phyloP scores from a whole-genome alignment of 1,140 invertebrate genomes.

The Fopius arisanus region DNA sequence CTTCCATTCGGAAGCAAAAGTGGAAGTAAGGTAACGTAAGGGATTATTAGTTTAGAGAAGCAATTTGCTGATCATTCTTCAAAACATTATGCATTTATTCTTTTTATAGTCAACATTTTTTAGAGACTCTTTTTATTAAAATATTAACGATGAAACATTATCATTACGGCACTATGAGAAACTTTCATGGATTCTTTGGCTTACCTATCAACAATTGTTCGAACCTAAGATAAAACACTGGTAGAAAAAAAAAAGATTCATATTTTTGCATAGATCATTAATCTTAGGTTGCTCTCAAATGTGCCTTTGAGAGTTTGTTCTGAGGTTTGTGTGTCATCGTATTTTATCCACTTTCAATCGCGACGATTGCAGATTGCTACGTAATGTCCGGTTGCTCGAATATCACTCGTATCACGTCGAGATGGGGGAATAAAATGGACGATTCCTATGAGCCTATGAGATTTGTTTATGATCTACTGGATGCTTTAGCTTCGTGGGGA shows the following conservation, averaged over 20 bases:
- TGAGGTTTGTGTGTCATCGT: not conserved
- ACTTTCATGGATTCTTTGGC: too few relatives aligned
- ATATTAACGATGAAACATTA: too few relatives aligned
- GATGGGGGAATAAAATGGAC: not conserved
- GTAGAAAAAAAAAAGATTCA: not conserved
- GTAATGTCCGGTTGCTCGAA: not conserved
- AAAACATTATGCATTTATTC: too few relatives aligned
- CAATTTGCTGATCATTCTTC: too few relatives aligned
- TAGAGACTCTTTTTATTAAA: too few relatives aligned
- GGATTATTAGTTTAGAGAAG: too few relatives aligned
- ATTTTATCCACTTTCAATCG: not conserved
- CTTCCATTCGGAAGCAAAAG: too few relatives aligned
- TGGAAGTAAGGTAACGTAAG: too few relatives aligned
- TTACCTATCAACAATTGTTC: too few relatives aligned
- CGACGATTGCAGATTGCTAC: not conserved
- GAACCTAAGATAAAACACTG: too few relatives aligned
- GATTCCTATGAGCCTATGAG: not conserved
- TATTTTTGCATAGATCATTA: not conserved
- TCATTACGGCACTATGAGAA: too few relatives aligned
- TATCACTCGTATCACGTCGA: not conserved
- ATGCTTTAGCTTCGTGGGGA: not conserved
- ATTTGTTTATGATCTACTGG: not conserved
- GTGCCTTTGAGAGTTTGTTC: not conserved
- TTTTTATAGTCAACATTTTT: too few relatives aligned
- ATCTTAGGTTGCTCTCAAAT: not conserved